Base-by-base conservation (phyloP, 2,888 invertebrate species). In the Drosophila austrosaltans region DNA sequence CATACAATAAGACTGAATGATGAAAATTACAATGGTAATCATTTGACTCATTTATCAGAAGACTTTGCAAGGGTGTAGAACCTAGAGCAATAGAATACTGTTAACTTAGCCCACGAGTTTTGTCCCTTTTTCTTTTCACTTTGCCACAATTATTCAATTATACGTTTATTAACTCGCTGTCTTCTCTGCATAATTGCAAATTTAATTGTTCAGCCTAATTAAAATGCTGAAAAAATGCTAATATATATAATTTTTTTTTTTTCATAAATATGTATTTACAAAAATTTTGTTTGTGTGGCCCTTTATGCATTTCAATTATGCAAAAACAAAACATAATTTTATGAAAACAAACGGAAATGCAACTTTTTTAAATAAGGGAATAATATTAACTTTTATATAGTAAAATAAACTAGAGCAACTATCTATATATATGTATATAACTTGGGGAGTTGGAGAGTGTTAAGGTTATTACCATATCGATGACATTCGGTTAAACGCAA, bases 181-280 rank as follows among this genome's bases (percentile, higher is more conserved):
- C 48, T 48, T 48, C 48, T 48, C 36, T 25, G 20, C 57, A 61
- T 42, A 44, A 54, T 32, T 40, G 36, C 16, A 56, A 7, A 72
- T 67, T 72, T 63, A 67, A 72, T 72, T 72, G 72, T 30, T 10
- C 73, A 56, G 36, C 72, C 73, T 72, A 72, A 72, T 72, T 58
- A 72, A 66, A 72, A 72, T 56, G 63, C 72, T 63, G 69, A 64
- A 74, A 73, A 36, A 48, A 48, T 25, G 22, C 22, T 48, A 48
- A 48, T 48, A 48, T 48, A 42, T 42, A 42, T 16, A 2, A 8
- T 22, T 48, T 48, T 48, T 16, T 48, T 16, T 16, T 0, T 16
- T 16, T 16, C 16, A 22, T 48, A 48, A 2, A 20, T 22, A 20
- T 44, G 7, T 72, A 62, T 72, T 42, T 48, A 42, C 63, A 59